A percentile compares a stretch with the other conserved stretches of the same genome.
These are phyloP conservation scores for Nematolebias whitei DNA, from an alignment of 2,113 vertebrate genomes.

Conservation along the genomic window DNA sequence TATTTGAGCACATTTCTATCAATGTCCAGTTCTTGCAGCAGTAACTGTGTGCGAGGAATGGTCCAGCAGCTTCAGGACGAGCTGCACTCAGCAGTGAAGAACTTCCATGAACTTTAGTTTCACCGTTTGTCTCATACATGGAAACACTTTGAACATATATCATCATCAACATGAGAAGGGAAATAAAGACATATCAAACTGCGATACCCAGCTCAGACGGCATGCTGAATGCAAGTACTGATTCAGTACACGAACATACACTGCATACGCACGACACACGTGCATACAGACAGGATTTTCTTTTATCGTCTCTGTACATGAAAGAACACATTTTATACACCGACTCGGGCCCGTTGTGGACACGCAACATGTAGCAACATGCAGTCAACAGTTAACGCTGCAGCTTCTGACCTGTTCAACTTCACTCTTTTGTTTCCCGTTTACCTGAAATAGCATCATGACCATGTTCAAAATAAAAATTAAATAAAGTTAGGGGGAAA, in stretches of 20 bases:
- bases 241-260: conserved; percentile 78
- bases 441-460: conserved; percentile 57
- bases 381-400: conserved; percentile 67
- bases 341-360: background rate
- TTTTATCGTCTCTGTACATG: conserved; percentile 26
- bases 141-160: conserved; percentile 66
- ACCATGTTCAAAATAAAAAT: too few relatives aligned
- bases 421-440: conserved; percentile 26
- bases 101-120: conserved; percentile 47
- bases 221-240: conserved; percentile 82
- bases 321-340: conserved; percentile 39
- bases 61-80: conserved; percentile 37
- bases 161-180: conserved; percentile 69
- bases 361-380: conserved; percentile 51
- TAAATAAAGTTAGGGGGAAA: background rate
- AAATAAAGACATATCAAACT: conserved; percentile 60
- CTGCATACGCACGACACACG: conserved; percentile 66
- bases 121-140: conserved; percentile 67
- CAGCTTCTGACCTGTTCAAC: conserved; percentile 20
- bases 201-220: conserved; percentile 76
- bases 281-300: conserved; percentile 58
- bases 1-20: conserved; percentile 68
- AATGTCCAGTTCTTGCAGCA: conserved; percentile 71
- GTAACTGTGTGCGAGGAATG: conserved; percentile 60
- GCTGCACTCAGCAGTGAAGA: conserved; percentile 49